Conservation (phyloP, 2,888 invertebrate species). For the Cephalotes varians region DNA sequence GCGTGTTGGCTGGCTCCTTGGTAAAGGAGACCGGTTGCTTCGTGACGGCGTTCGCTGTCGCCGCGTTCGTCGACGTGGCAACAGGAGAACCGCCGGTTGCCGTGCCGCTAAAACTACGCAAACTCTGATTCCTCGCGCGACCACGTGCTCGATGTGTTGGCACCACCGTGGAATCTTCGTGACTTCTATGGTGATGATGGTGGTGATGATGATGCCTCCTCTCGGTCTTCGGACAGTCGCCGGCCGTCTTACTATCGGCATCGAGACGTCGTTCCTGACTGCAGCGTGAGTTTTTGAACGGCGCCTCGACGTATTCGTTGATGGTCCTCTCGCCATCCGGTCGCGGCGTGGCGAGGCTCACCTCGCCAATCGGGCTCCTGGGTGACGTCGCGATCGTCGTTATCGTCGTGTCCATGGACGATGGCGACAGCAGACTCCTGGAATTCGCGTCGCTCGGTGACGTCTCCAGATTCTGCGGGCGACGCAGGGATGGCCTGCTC, state of each 20-base stretch:
- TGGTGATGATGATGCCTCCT: slow-evolving; percentile 67
- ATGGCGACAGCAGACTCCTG: slow-evolving; percentile 45
- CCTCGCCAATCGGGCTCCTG: slow-evolving; percentile 82
- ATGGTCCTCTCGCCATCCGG: slow-evolving; percentile 94
- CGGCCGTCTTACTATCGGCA: slow-evolving; percentile 56
- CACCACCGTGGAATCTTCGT: slow-evolving; percentile 85
- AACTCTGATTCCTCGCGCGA: slow-evolving; percentile 83
- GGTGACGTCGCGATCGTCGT: slow-evolving; percentile 61
- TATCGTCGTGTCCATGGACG: slow-evolving; percentile 33
- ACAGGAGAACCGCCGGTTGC: slow-evolving; percentile 65
- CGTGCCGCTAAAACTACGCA: slow-evolving; percentile 49
- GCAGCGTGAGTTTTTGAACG: slow-evolving; percentile 87
- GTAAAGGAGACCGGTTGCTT: slow-evolving; percentile 87
- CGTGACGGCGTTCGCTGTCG: slow-evolving; percentile 84
- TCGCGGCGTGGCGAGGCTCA: slow-evolving; percentile 90
- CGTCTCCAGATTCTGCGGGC: slow-evolving; percentile 60
- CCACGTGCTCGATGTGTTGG: slow-evolving; percentile 87
- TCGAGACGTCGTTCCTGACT: slow-evolving; percentile 69
- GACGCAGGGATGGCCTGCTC: slow-evolving; percentile 76
- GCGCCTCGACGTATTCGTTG: slow-evolving; percentile 98
- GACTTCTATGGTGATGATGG: slow-evolving; percentile 74
- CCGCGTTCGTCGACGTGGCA: slow-evolving; percentile 67
- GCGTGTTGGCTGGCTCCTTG: slow-evolving; percentile 85
- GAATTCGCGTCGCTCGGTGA: slow-evolving; percentile 69
- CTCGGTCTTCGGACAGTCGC: slow-evolving; percentile 78